Evolutionary conservation across 2,113 vertebrate species (phyloP), one percentile per base, ranked within the genome.

Genomic region (Cichladusa arquata): DNA sequence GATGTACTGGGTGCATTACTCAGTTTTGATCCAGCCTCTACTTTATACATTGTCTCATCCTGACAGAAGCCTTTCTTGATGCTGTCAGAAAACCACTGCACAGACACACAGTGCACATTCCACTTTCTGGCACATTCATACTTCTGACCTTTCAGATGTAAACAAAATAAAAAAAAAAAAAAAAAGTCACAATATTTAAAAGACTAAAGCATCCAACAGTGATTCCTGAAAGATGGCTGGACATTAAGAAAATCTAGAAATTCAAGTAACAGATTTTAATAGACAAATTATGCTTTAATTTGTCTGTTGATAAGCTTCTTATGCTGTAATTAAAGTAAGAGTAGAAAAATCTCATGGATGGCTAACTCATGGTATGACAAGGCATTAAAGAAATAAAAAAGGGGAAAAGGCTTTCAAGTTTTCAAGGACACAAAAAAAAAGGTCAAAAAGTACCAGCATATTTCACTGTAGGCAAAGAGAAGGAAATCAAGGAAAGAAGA

Each of bases 11-110:
- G 99, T 50, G 93, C 22, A 11, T 31, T 95, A 53, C 69, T 51
- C 80, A 88, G 90, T 80, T 98, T 96, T 58, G 93, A 67, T 26
- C 61, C 95, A 56, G 97, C 79, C 50, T 98, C 97, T 86, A 98
- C 86, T 17, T 90, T 97, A 94, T 99, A 99, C 3, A 98, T 98
- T 17, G 97, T 97, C 95, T 99, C 99, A 91, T 99, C 99, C 96
- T 99, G 99, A 98, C 99, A 99, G 95, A 98, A 99, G 31, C 99
- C 99, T 58, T 98, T 99, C 84, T 99, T 98, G 51, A 99, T 98
- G 96, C 99, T 99, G 96, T 99, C 99, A 97, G 99, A 99, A 93
- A 99, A 98, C 99, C 99, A 99, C 76, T 98, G 98, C 31, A 98
- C 86, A 36, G 99, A 98, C 87, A 99, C 98, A 78, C 99, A 99